phyloP scores from a whole-genome alignment of 2,113 vertebrate species.

The Phoxinus phoxinus region DNA sequence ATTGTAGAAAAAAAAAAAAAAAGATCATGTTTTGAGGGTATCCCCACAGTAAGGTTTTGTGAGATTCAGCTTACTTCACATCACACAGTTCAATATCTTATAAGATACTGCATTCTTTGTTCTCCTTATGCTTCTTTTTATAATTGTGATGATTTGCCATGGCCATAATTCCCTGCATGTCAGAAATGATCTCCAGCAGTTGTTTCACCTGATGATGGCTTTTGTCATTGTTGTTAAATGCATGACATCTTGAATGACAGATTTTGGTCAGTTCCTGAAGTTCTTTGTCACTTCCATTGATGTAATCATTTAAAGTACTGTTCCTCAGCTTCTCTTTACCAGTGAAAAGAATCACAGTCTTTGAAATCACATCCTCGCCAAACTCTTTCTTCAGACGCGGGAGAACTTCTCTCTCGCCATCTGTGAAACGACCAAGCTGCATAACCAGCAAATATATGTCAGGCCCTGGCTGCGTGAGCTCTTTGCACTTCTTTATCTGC shows the following conservation, averaged over 20 bases:
- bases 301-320: constrained; percentile 8
- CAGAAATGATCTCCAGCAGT: constrained; percentile 16
- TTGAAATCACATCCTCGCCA: constrained; percentile 28
- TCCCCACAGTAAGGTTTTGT: not conserved
- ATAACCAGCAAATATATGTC: constrained; percentile 46
- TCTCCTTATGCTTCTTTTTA: not conserved
- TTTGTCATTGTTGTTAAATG: constrained; percentile 48
- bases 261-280: constrained; percentile 31
- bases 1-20: not conserved
- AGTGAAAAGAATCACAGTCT: constrained; percentile 49
- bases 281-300: not conserved
- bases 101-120: not conserved
- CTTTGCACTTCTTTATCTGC: constrained; percentile 10
- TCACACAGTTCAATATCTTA: not conserved
- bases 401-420: constrained; percentile 25
- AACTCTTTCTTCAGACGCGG: constrained; percentile 27
- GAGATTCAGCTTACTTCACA: no score
- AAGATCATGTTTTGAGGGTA: not conserved
- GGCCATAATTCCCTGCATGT: not conserved
- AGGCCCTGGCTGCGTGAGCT: not conserved
- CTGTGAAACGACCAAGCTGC: constrained; percentile 34
- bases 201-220: constrained; percentile 26
- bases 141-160: not conserved
- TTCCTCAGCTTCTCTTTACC: constrained; percentile 38
- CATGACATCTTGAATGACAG: constrained; percentile 34